Evolutionary conservation across 2,888 invertebrate species (phyloP), one percentile per base, ranked within the genome.

Genomic region (Drosophila longiperda): DNA sequence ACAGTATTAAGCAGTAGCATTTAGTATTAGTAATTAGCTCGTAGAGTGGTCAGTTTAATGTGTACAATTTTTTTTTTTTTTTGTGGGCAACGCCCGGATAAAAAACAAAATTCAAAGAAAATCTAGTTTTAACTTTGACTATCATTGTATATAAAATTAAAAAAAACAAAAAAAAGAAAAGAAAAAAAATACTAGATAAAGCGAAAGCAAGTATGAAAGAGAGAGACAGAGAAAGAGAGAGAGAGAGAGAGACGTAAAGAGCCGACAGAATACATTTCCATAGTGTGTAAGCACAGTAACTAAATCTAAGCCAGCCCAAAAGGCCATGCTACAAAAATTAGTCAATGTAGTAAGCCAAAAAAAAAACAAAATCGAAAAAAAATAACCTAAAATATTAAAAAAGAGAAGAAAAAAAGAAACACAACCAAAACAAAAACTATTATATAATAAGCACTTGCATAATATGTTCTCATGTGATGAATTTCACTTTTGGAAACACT

Each of bases 1-100:
- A 66, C 66, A 82, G 73, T 69, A 80, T 67, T 82, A 83, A 69
- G 66, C 58, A 78, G 65, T 76, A 78, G 83, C 55, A 54, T 73
- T 75, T 83, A 82, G 73, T 52, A 66, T 74, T 82, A 81, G 83
- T 80, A 52, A 48, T 75, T 83, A 82, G 77, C 61, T 40, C 55
- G 57, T 76, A 80, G 82, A 49, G 55, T 57, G 69, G 61, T 54
- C 61, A 59, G 71, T 63, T 65, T 50, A 55, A 66, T n/a, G 65
- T 70, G 72, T 83, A 74, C 15, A 40, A 38, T 48, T 69, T 61
- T 61, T 66, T 69, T 73, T 79, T 81, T 53, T 63, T 36, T 23
- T 36, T 20, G 34, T 60, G 63, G 71, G 61, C 71, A 53, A 57
- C 29, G 63, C 49, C 62, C 75, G 45, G 54, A 36, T 54, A 53